Evolutionary conservation across 2,888 invertebrate genomes (phyloP).

Genomic region (Drosophila siamana): DNA sequence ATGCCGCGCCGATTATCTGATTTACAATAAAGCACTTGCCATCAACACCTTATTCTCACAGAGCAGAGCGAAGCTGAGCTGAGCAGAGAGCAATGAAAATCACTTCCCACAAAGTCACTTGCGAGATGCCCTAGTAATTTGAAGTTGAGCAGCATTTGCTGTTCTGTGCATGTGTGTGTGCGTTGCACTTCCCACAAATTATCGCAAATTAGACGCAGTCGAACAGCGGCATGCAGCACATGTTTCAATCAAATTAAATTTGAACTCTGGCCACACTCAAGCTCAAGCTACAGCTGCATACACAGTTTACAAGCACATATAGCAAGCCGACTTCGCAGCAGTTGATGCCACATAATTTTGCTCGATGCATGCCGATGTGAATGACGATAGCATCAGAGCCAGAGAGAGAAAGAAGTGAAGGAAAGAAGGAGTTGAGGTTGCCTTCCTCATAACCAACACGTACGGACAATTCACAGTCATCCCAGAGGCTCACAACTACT

Average conservation of each 20-base stretch:
- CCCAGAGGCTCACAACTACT: conserved; percentile 61
- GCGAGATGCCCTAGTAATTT: conserved; percentile 53
- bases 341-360: conserved; percentile 73
- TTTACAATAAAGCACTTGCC: conserved; percentile 51
- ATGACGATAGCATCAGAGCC: conserved; percentile 59
- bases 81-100: not conserved
- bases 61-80: too few relatives aligned
- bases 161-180: conserved; percentile 25
- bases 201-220: conserved; percentile 76
- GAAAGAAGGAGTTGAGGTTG: conserved; percentile 17
- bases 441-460: conserved; percentile 79
- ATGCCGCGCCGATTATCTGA: conserved; percentile 53
- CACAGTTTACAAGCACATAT: not conserved
- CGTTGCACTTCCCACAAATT: conserved; percentile 76
- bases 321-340: too few relatives aligned
- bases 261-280: conserved; percentile 61
- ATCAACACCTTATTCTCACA: conserved; percentile 46
- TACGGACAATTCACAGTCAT: conserved; percentile 74
- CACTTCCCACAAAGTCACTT: conserved; percentile 46
- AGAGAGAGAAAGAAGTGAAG: too few relatives aligned
- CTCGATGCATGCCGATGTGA: conserved; percentile 55
- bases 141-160: conserved; percentile 25
- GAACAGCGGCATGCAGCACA: conserved; percentile 59
- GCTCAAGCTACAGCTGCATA: conserved; percentile 40
- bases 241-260: conserved; percentile 74